Percentiles rank a stretch among this genome's conserved stretches.
Conservation (phyloP, 2,113 vertebrate genomes). For the Bambusicola thoracicus region DNA sequence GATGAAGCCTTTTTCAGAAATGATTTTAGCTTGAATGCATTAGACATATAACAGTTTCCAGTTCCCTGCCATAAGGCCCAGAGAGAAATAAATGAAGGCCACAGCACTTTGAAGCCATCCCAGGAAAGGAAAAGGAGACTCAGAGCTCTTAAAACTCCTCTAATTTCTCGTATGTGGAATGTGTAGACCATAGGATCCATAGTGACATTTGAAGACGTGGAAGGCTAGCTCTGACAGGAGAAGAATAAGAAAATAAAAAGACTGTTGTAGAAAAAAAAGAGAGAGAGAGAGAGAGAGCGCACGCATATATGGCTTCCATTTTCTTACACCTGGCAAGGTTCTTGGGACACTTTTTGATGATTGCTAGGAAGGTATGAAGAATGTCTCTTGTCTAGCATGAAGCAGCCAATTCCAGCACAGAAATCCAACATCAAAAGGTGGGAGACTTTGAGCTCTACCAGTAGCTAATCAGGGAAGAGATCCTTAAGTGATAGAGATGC, state of each 20-base stretch:
- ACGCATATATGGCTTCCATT: background rate
- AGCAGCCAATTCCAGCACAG: background rate
- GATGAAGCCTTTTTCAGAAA: conserved; percentile 7
- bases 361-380: background rate
- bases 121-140: background rate
- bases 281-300: background rate
- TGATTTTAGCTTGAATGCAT: background rate
- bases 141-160: background rate
- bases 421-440: background rate
- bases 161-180: background rate
- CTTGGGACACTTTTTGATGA: background rate
- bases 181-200: background rate
- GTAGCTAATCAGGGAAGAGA: background rate
- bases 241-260: background rate
- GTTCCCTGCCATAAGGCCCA: background rate
- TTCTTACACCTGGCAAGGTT: background rate
- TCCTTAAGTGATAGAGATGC: background rate
- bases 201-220: background rate
- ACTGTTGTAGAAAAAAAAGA: background rate
- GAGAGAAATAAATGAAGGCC: background rate
- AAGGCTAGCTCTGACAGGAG: background rate
- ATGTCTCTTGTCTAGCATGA: background rate
- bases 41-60: background rate
- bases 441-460: background rate
- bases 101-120: background rate